A percentile compares a stretch with the other conserved stretches of the same genome.
Conservation (phyloP, 2,888 invertebrate genomes). For the Sycophila texana region DNA sequence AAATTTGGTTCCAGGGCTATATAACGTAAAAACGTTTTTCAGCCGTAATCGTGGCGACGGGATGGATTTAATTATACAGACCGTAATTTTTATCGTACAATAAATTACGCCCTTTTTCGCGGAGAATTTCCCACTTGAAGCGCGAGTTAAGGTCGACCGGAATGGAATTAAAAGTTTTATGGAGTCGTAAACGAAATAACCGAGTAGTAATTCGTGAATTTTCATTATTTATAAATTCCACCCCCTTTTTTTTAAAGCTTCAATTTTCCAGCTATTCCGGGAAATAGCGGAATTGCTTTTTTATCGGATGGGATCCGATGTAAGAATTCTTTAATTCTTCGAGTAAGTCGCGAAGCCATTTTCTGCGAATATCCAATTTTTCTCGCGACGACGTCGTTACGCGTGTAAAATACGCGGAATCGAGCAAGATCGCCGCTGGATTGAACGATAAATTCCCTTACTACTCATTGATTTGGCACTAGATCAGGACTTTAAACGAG, state of each 20-base stretch:
- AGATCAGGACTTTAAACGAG: neutral
- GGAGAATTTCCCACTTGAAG: slow-evolving; percentile 8
- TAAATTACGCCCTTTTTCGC: neutral
- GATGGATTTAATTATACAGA: neutral
- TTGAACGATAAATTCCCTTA: slow-evolving; percentile 9
- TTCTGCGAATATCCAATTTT: neutral
- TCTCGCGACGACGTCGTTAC: neutral
- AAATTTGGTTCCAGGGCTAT: too few species aligned
- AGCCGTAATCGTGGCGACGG: too few species aligned
- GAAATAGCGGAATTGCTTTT: neutral
- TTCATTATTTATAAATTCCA: neutral
- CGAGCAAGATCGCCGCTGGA: neutral
- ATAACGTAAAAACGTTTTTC: too few species aligned
- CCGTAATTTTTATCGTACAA: slow-evolving; percentile 10
- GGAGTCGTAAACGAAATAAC: slow-evolving; percentile 10
- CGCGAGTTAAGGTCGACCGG: neutral
- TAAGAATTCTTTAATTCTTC: too few species aligned
- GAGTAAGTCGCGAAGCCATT: too few species aligned
- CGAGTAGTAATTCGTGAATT: neutral
- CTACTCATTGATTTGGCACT: neutral
- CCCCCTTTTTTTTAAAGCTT: too few species aligned
- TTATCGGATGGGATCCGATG: neutral
- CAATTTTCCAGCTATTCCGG: too few species aligned
- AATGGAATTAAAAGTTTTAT: slow-evolving; percentile 13
- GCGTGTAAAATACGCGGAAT: neutral